Conservation (phyloP, 2,888 invertebrate genomes). For the Machimus atricapillus region DNA sequence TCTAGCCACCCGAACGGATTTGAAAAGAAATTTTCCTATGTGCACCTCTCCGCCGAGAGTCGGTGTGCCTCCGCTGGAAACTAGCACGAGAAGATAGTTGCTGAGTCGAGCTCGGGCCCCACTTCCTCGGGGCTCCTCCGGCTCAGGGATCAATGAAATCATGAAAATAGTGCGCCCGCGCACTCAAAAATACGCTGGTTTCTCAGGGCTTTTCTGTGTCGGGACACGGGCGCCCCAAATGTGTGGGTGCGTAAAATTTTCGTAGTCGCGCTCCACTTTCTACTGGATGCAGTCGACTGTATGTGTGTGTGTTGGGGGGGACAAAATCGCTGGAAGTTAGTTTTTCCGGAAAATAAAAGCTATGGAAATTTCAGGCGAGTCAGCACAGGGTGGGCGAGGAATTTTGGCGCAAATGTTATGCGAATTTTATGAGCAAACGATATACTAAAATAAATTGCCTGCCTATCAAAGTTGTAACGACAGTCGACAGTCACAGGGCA, state of each 20-base stretch:
- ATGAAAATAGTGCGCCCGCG: slow-evolving; percentile 45
- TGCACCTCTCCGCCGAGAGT: slow-evolving; percentile 21
- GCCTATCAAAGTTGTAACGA: not conserved
- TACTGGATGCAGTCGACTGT: not conserved
- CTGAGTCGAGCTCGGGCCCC: slow-evolving; percentile 2
- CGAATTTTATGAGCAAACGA: not conserved
- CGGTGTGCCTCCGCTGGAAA: slow-evolving; percentile 26
- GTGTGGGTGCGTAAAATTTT: not conserved
- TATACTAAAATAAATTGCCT: not conserved
- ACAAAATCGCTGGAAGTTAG: not conserved
- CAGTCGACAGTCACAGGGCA: not conserved
- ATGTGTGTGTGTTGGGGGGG: no score
- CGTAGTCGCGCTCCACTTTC: not conserved
- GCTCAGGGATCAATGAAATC: slow-evolving; percentile 45
- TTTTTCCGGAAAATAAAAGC: not conserved
- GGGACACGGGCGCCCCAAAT: not conserved
- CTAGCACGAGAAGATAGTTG: slow-evolving; percentile 27
- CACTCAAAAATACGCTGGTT: slow-evolving; percentile 41
- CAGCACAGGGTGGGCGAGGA: not conserved
- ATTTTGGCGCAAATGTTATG: not conserved
- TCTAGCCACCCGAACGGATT: slow-evolving; percentile 4
- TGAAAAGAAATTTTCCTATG: not conserved
- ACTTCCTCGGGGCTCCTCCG: not conserved
- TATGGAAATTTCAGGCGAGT: not conserved
- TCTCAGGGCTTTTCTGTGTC: not conserved